Evolutionary conservation across 2,888 invertebrate genomes (phyloP).

Genomic region (Nesidiocoris tenuis): DNA sequence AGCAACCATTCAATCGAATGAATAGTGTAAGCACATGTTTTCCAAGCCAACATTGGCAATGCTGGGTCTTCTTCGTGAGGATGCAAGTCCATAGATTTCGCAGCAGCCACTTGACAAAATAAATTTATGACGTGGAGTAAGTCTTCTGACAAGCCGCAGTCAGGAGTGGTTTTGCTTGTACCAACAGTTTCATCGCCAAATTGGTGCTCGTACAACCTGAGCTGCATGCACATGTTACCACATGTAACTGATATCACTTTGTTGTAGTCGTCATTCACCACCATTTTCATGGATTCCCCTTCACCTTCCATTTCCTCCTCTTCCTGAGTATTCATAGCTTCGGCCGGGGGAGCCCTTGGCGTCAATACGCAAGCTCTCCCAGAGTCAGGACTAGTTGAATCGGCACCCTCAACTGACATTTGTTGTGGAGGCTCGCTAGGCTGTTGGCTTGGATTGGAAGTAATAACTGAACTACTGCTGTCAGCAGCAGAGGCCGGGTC

Average conservation of each 20-base stretch:
- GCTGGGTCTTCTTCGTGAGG: conserved; percentile 58
- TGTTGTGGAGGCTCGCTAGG: background rate
- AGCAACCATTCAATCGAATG: conserved; percentile 73
- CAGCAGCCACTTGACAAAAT: conserved; percentile 62
- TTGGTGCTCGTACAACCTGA: conserved; percentile 34
- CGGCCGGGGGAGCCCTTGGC: background rate
- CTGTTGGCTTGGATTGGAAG: background rate
- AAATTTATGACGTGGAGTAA: conserved; percentile 60
- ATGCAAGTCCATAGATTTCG: conserved; percentile 59
- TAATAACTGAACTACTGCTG: background rate
- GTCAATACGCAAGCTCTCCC: background rate
- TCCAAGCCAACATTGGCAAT: conserved; percentile 63
- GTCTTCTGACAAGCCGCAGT: conserved; percentile 56
- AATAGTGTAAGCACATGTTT: conserved; percentile 76
- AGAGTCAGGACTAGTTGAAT: background rate
- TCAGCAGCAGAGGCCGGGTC: background rate
- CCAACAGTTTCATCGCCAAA: conserved; percentile 17
- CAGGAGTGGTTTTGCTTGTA: conserved; percentile 22
- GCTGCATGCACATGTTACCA: conserved; percentile 48
- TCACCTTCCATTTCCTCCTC: conserved; percentile 45
- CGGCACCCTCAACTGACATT: background rate
- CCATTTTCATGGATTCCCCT: conserved; percentile 33
- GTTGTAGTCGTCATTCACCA: conserved; percentile 23
- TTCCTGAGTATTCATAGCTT: conserved; percentile 20
- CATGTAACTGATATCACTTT: conserved; percentile 40